Percentiles rank a stretch among this genome's conserved stretches.
These are phyloP conservation scores for Oriolus oriolus DNA, from an alignment of 2,113 vertebrate genomes.

Conservation along the genomic window DNA sequence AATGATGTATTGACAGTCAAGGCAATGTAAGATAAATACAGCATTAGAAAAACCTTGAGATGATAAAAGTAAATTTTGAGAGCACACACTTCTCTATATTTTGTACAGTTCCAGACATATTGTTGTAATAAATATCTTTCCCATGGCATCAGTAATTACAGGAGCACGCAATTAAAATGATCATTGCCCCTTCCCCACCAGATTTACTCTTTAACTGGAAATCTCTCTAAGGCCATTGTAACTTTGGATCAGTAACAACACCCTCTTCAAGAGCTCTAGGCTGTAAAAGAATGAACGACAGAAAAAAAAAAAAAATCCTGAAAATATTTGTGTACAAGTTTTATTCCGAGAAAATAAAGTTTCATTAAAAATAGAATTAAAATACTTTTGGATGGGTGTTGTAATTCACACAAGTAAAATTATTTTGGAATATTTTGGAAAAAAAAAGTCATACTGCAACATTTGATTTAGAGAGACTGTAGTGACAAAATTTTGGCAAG, in stretches of 20 bases:
- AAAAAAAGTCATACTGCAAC: neutral
- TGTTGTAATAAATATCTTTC: neutral
- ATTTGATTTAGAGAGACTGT: neutral
- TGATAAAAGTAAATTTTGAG: neutral
- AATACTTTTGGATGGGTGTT: neutral
- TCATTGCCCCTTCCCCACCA: rapidly evolving
- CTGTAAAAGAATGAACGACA: neutral
- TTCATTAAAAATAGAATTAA: neutral
- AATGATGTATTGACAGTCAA: neutral
- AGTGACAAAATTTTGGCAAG: neutral
- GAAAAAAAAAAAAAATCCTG: neutral
- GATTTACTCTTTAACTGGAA: neutral
- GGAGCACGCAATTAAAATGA: neutral
- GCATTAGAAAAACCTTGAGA: neutral
- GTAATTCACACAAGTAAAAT: neutral
- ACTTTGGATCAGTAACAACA: neutral
- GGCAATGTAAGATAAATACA: neutral
- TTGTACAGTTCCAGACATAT: neutral
- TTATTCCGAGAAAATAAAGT: neutral
- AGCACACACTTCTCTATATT: neutral
- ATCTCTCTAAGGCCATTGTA: neutral
- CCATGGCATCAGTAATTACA: neutral
- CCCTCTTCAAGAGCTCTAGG: neutral
- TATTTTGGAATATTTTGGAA: neutral
- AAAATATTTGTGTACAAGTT: neutral